Conservation (phyloP, 1,140 invertebrate species). For the Phenacoccus solenopsis region DNA sequence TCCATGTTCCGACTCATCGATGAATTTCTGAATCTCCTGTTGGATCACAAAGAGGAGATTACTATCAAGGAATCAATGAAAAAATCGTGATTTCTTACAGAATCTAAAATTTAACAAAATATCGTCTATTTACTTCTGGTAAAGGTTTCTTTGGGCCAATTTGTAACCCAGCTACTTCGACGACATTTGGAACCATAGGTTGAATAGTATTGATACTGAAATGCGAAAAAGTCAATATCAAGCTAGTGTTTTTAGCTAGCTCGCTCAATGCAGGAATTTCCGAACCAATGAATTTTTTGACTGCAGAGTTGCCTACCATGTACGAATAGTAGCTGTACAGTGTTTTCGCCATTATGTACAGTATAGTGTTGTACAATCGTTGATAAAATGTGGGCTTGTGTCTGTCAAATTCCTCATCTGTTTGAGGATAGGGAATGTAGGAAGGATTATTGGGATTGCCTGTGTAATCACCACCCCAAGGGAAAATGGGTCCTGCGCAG, state of each 20-base stretch:
- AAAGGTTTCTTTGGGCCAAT: constrained; percentile 29
- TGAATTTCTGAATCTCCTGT: constrained; percentile 26
- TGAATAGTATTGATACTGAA: constrained; percentile 37
- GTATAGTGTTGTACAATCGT: constrained; percentile 1
- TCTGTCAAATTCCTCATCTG: background rate
- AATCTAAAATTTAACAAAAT: too few species aligned
- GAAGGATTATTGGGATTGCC: constrained; percentile 22
- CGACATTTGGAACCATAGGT: constrained; percentile 35
- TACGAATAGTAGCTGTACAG: background rate
- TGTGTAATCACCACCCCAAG: constrained; percentile 40
- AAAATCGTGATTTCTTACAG: background rate
- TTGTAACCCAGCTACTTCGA: constrained; percentile 48
- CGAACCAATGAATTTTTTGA: background rate
- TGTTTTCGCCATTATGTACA: background rate
- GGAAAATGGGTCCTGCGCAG: constrained; percentile 41
- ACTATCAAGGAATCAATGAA: background rate
- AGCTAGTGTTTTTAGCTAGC: constrained; percentile 23
- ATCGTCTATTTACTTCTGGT: constrained; percentile 24
- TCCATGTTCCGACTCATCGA: constrained; percentile 35
- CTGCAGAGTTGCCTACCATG: background rate
- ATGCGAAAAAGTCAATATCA: constrained; percentile 35
- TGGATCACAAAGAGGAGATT: too few species aligned
- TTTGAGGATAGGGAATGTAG: constrained; percentile 19
- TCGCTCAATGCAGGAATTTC: constrained; percentile 37
- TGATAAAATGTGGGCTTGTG: background rate